These are phyloP conservation scores for Balaeniceps rex DNA, from an alignment of 2,113 vertebrate genomes.

Conservation along the genomic window DNA sequence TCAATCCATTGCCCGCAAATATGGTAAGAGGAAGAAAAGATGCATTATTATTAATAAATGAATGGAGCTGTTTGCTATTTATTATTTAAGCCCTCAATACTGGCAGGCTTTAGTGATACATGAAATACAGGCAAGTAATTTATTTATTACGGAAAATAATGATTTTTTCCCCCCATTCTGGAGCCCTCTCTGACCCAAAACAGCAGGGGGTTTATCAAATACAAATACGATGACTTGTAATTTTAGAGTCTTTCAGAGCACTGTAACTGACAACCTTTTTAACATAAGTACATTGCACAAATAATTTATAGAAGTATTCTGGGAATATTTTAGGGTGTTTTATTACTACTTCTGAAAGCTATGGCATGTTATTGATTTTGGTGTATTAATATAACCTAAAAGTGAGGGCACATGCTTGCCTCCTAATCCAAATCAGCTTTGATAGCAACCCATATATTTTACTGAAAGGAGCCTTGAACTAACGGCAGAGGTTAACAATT, in stretches of 20 bases:
- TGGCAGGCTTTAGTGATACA: conserved; percentile 74
- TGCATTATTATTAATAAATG: conserved; percentile 84
- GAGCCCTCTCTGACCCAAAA: conserved; percentile 71
- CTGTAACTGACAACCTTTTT: conserved; percentile 82
- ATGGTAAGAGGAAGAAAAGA: conserved; percentile 62
- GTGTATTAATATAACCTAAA: conserved; percentile 78
- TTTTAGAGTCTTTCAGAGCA: conserved; percentile 76
- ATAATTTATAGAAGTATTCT: conserved; percentile 84
- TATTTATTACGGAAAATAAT: conserved; percentile 88
- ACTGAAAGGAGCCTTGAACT: conserved; percentile 68
- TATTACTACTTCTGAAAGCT: conserved; percentile 81
- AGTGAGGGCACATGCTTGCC: conserved; percentile 63
- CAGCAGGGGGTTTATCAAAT: conserved; percentile 75
- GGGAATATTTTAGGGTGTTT: conserved; percentile 83
- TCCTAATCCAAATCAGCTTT: conserved; percentile 74
- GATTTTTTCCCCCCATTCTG: conserved; percentile 65
- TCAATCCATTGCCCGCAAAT: conserved; percentile 57
- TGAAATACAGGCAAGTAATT: conserved; percentile 84
- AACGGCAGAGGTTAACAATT: conserved; percentile 73
- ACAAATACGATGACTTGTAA: conserved; percentile 76
- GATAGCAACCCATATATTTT: conserved; percentile 70
- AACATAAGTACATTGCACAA: conserved; percentile 81
- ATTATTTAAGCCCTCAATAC: conserved; percentile 80
- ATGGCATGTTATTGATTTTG: conserved; percentile 78
- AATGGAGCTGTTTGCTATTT: conserved; percentile 81